phyloP scores from a whole-genome alignment of 2,113 vertebrate genomes.

The Phocoena phocoena region DNA sequence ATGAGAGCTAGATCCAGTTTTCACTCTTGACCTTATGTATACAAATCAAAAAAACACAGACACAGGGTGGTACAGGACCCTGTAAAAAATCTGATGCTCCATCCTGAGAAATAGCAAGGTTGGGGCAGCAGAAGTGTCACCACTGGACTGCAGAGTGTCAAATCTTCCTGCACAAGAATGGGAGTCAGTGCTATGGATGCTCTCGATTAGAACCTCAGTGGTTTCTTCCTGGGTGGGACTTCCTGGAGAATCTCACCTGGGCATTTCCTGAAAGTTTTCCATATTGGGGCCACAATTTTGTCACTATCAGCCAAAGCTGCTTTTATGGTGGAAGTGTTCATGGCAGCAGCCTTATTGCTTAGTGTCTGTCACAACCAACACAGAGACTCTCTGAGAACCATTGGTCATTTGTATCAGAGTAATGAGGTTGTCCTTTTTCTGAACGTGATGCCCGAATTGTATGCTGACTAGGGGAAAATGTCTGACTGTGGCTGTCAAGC shows the following conservation, averaged over 20 bases:
- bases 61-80: fast-evolving
- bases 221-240: slow-evolving; percentile 48
- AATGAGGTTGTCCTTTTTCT: slow-evolving; percentile 79
- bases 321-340: not conserved
- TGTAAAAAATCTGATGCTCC: not conserved
- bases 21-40: not conserved
- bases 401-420: slow-evolving; percentile 78
- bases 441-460: slow-evolving; percentile 58
- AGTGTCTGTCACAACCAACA: slow-evolving; percentile 52
- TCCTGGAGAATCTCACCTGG: slow-evolving; percentile 1
- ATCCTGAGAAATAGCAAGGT: not conserved
- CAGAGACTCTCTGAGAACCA: slow-evolving; percentile 72
- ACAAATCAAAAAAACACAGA: not conserved
- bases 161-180: slow-evolving; percentile 43
- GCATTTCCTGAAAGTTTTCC: slow-evolving; percentile 54
- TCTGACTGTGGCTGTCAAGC: slow-evolving; percentile 64
- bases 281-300: not conserved
- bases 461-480: slow-evolving; percentile 73
- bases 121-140: not conserved
- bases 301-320: slow-evolving; percentile 15
- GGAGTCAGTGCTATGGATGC: not conserved
- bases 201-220: not conserved
- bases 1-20: not conserved
- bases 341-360: slow-evolving; percentile 43
- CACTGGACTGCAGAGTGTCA: not conserved